Evolutionary conservation across 2,797 vertebrate species (phyloP).

Genomic region (Sebastes hopkinsi): DNA sequence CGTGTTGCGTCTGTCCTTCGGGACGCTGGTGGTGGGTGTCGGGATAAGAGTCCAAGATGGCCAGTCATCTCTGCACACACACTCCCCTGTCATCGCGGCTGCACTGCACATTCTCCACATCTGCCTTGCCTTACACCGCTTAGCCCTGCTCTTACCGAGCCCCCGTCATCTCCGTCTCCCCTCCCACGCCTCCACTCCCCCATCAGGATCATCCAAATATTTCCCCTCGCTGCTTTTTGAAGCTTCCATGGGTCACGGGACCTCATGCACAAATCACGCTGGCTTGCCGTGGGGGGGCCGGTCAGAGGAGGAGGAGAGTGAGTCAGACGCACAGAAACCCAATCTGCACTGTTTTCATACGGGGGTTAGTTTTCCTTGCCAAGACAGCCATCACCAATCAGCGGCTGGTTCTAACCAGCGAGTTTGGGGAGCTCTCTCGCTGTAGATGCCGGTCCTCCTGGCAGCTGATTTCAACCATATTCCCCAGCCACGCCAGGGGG

Average conservation of each 20-base stretch:
- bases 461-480: constrained; percentile 62
- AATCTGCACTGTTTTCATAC: constrained; percentile 89
- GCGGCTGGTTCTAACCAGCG: constrained; percentile 73
- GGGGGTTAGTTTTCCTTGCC: constrained; percentile 87
- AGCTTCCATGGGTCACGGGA: constrained; percentile 92
- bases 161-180: constrained; percentile 68
- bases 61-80: constrained; percentile 39
- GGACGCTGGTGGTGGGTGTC: constrained; percentile 17
- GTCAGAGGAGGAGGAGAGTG: constrained; percentile 73
- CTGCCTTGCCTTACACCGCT: constrained; percentile 88
- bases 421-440: constrained; percentile 56
- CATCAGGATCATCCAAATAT: constrained; percentile 91
- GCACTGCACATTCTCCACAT: constrained; percentile 88
- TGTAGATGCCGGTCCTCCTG: constrained; percentile 66
- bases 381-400: constrained; percentile 82
- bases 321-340: constrained; percentile 87
- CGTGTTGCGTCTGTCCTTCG: constrained; percentile 20
- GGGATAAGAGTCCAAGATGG: constrained; percentile 31
- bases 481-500: constrained; percentile 59
- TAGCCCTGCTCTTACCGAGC: constrained; percentile 60
- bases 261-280: constrained; percentile 95
- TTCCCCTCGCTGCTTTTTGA: constrained; percentile 90
- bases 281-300: constrained; percentile 76
- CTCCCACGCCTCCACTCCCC: constrained; percentile 87
- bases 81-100: constrained; percentile 60